Conservation (phyloP, 2,888 invertebrate species). For the Abrostola tripartita region DNA sequence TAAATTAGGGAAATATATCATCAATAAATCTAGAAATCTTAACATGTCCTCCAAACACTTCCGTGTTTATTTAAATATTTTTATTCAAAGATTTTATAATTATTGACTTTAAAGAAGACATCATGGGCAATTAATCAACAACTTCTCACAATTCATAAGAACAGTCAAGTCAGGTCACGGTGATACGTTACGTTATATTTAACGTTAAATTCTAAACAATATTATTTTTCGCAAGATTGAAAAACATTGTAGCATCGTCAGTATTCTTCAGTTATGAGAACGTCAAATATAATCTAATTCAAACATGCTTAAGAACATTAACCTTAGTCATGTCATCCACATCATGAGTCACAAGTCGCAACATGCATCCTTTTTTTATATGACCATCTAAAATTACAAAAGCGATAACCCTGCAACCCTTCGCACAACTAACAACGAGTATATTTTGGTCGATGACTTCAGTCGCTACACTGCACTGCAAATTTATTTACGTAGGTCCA, state of each 20-base stretch:
- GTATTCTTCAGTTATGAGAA: no score
- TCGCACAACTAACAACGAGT: slow-evolving; percentile 39
- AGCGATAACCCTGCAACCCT: slow-evolving; percentile 52
- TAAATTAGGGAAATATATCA: neutral
- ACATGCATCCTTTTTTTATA: slow-evolving; percentile 34
- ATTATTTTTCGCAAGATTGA: no score
- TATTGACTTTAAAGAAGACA: no score
- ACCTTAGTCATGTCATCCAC: slow-evolving; percentile 15
- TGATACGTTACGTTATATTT: no score
- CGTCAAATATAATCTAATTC: no score
- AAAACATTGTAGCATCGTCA: no score
- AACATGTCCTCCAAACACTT: neutral
- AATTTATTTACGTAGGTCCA: slow-evolving; percentile 69
- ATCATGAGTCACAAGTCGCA: slow-evolving; percentile 15
- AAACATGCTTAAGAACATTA: slow-evolving; percentile 4
- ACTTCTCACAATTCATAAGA: no score
- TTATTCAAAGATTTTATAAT: no score
- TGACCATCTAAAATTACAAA: slow-evolving; percentile 29
- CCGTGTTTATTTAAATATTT: neutral
- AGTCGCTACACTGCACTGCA: slow-evolving; percentile 60
- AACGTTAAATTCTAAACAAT: no score
- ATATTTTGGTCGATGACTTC: slow-evolving; percentile 76
- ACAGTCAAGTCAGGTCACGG: no score
- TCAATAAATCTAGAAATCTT: neutral
- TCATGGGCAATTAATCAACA: no score